Conservation (phyloP, 2,113 vertebrate species). For the Calidris pygmaea region DNA sequence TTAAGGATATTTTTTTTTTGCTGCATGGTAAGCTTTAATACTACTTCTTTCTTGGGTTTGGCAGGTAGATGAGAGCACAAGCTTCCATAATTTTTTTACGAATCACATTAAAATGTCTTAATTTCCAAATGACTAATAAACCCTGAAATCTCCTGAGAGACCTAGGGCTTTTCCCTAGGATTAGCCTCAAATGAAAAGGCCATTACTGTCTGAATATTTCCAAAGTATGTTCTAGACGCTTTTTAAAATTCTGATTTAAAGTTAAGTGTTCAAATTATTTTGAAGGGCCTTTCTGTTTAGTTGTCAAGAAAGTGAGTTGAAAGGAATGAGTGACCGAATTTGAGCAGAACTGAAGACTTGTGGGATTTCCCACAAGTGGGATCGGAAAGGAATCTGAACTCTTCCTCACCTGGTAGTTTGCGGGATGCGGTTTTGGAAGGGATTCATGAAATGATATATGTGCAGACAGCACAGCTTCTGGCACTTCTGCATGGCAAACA, state of each 20-base stretch:
- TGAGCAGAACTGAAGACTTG: not conserved
- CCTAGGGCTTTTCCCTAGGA: not conserved
- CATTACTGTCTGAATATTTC: not conserved
- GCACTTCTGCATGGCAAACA: not conserved
- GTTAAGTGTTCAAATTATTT: not conserved
- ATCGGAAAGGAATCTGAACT: not conserved
- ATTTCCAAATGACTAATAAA: not conserved
- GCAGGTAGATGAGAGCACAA: not conserved
- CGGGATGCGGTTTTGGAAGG: not conserved
- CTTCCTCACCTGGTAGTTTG: not conserved
- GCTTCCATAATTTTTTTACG: not conserved
- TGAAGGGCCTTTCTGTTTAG: not conserved
- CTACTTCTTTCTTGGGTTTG: not conserved
- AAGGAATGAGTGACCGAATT: not conserved
- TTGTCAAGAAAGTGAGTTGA: not conserved
- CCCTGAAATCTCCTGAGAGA: not conserved
- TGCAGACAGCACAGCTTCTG: not conserved
- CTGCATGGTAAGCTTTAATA: not conserved
- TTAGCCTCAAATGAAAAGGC: not conserved
- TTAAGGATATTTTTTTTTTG: not conserved
- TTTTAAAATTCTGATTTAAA: not conserved
- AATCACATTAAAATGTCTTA: not conserved
- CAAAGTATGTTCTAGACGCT: not conserved
- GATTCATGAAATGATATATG: not conserved
- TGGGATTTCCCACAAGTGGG: not conserved